Evolutionary conservation across 2,797 vertebrate species (phyloP).

Genomic region (Manis pentadactyla): DNA sequence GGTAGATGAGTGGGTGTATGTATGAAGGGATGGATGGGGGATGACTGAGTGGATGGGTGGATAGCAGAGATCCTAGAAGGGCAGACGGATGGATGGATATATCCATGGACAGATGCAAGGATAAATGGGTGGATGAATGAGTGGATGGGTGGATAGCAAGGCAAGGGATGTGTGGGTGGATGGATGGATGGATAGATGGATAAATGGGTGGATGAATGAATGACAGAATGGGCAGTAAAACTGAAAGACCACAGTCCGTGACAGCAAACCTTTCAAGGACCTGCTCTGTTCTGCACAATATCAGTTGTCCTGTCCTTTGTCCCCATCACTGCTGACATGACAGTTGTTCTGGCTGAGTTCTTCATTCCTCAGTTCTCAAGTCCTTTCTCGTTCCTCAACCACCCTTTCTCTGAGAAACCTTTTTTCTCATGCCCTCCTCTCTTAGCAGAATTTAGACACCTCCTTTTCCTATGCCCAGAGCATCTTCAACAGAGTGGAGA

Average conservation of each 20-base stretch:
- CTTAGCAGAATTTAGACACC: background rate
- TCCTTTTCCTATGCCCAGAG: background rate
- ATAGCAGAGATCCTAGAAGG: no score
- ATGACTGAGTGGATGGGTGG: background rate
- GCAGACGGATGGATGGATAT: background rate
- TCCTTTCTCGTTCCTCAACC: background rate
- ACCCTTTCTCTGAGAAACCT: background rate
- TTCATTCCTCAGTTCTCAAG: background rate
- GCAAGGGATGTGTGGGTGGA: fast-evolving
- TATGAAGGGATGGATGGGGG: no score
- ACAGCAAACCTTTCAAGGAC: background rate
- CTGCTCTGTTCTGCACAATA: background rate
- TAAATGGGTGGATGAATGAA: no score
- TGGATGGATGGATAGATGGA: background rate
- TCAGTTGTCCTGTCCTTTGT: background rate
- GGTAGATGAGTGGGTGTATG: background rate
- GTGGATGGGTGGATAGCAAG: background rate
- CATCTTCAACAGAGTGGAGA: background rate
- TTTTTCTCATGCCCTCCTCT: background rate
- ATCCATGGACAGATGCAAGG: no score
- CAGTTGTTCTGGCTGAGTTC: background rate
- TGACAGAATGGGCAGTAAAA: background rate
- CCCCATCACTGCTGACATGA: background rate
- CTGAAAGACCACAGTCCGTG: background rate
- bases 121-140: no score